Evolutionary conservation across 2,888 invertebrate genomes (phyloP).

Genomic region (Chorisops tibialis): DNA sequence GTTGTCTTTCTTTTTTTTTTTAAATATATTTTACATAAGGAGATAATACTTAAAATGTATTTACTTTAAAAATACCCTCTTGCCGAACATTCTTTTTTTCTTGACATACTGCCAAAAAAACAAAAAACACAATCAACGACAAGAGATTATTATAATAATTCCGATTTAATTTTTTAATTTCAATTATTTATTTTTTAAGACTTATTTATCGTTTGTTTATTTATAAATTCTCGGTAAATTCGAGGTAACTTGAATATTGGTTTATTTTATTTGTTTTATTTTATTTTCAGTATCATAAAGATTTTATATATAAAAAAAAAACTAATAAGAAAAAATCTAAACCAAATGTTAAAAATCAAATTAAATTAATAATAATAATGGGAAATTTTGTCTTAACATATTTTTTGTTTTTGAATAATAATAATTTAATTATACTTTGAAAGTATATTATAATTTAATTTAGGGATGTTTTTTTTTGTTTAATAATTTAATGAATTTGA

Average conservation of each 20-base stretch:
- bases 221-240: neutral
- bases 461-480: neutral
- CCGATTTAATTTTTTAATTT: conserved; percentile 17
- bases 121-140: conserved; percentile 8
- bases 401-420: neutral
- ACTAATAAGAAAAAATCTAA: no score
- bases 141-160: neutral
- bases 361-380: no score
- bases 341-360: no score
- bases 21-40: no score
- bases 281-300: no score
- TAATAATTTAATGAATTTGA: conserved; percentile 23
- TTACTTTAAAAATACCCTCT: conserved; percentile 29
- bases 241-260: neutral
- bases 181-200: neutral
- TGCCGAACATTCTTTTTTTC: conserved; percentile 29
- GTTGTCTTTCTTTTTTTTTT: no score
- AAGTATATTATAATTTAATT: neutral
- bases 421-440: neutral
- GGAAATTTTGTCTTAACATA: no score
- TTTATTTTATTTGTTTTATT: neutral
- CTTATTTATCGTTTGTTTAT: neutral
- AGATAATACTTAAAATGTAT: conserved; percentile 33
- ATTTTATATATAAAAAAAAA: neutral
- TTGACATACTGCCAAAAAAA: conserved; percentile 1